A percentile compares a stretch with the other conserved stretches of the same genome.
Conservation (phyloP, 2,888 invertebrate genomes). For the Plebejus melissa region DNA sequence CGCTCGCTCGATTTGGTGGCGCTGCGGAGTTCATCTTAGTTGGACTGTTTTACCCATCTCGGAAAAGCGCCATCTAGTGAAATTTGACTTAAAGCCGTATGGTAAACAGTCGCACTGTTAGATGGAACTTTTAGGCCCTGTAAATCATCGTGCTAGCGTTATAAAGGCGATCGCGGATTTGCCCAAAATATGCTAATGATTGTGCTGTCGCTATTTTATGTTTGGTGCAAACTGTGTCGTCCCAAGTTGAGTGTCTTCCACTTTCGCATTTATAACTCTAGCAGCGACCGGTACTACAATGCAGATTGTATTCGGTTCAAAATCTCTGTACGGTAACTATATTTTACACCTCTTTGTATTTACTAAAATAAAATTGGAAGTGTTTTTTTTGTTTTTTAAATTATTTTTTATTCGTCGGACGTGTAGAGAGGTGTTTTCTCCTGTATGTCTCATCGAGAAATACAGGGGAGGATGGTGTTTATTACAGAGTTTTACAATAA, state of each 20-base stretch:
- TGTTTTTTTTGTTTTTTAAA: constrained; percentile 25
- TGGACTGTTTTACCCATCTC: not conserved
- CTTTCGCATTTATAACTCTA: not conserved
- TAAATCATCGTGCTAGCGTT: not conserved
- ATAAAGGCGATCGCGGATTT: constrained; percentile 2
- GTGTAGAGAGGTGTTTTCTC: constrained; percentile 1
- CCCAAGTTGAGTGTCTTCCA: not conserved
- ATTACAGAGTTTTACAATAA: not conserved
- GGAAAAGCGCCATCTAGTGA: constrained; percentile 2
- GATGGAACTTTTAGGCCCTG: not conserved
- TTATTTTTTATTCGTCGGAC: constrained; percentile 19
- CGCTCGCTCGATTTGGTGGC: constrained; percentile 23
- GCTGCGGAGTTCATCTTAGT: not conserved
- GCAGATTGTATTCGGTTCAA: constrained; percentile 19
- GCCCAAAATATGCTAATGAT: not conserved
- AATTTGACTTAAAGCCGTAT: not conserved
- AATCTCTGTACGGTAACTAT: constrained; percentile 10
- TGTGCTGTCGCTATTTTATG: not conserved
- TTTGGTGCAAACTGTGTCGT: not conserved
- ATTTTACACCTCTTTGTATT: constrained; percentile 27
- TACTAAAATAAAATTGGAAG: constrained; percentile 27
- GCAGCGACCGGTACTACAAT: not conserved
- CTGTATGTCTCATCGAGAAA: not conserved
- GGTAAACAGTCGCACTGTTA: constrained; percentile 3
- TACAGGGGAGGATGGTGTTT: not conserved